phyloP scores from a whole-genome alignment of 2,797 vertebrate genomes.

The Cuniculus paca region DNA sequence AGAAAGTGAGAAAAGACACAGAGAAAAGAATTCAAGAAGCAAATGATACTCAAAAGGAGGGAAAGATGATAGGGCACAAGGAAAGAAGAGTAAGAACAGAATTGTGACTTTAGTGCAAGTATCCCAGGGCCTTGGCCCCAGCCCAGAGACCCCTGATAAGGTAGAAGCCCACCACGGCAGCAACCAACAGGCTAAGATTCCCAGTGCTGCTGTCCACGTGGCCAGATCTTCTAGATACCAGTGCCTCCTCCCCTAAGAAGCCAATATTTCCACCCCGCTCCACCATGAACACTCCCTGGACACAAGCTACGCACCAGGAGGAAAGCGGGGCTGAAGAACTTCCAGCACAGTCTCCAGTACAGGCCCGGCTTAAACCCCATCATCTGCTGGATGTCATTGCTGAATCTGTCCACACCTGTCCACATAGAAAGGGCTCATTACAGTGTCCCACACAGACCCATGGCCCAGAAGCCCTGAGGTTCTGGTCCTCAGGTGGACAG shows the following conservation, averaged over 20 bases:
- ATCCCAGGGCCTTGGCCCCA: neutral
- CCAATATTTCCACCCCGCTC: neutral
- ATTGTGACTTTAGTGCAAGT: neutral
- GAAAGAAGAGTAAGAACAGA: neutral
- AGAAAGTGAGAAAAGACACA: too few species aligned
- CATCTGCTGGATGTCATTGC: constrained; percentile 97
- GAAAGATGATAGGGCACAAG: neutral
- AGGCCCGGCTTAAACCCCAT: constrained; percentile 99
- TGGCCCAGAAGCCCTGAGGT: fast-evolving
- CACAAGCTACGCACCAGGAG: constrained; percentile 92
- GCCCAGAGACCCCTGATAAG: neutral
- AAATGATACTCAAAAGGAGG: neutral
- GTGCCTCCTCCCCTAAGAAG: neutral
- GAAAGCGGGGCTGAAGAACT: constrained; percentile 98
- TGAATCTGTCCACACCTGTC: constrained; percentile 98
- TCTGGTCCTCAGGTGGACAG: neutral
- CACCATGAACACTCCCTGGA: fast-evolving
- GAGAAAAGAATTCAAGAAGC: neutral
- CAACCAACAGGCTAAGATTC: neutral
- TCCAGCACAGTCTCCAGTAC: constrained; percentile 99
- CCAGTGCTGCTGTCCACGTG: fast-evolving
- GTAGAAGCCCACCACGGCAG: neutral
- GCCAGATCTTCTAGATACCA: neutral
- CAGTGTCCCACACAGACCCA: fast-evolving
- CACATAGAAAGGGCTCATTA: neutral